A percentile compares a stretch with the other conserved stretches of the same genome.
Evolutionary conservation across 2,797 vertebrate genomes (phyloP).

Genomic region (Chloroceryle amazona): DNA sequence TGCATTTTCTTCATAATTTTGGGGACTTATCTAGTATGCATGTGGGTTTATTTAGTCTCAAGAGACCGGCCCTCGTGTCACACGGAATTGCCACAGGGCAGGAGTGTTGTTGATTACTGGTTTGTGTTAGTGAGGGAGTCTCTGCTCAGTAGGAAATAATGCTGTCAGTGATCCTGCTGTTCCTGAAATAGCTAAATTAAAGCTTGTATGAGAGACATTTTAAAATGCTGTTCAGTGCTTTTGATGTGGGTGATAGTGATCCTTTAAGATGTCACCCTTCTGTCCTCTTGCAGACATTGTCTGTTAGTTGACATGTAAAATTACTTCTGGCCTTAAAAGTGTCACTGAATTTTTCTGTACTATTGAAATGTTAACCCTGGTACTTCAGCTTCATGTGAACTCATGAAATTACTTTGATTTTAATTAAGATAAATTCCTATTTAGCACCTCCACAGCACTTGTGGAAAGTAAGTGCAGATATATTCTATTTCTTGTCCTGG

Average conservation of each 20-base stretch:
- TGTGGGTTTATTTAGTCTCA: background rate
- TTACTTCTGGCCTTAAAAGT: conserved; percentile 9
- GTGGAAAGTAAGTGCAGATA: background rate
- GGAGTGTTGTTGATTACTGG: background rate
- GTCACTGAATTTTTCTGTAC: background rate
- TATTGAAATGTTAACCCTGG: conserved; percentile 24
- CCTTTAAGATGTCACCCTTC: background rate
- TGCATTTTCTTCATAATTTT: accelerated
- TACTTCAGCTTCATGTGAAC: background rate
- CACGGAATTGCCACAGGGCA: background rate
- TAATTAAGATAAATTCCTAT: conserved; percentile 60
- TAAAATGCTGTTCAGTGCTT: background rate
- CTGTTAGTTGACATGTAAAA: background rate
- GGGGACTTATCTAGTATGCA: background rate
- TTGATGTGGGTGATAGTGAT: background rate
- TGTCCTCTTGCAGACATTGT: background rate
- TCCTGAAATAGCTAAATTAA: background rate
- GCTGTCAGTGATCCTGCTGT: background rate
- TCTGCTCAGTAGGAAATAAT: background rate
- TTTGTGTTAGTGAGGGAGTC: background rate
- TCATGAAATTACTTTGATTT: conserved; percentile 58
- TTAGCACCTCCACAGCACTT: conserved; percentile 4
- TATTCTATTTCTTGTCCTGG: background rate
- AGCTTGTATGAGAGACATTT: background rate
- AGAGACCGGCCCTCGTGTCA: background rate